Evolutionary conservation across 2,113 vertebrate genomes (phyloP).

Genomic region (Plectropomus leopardus): DNA sequence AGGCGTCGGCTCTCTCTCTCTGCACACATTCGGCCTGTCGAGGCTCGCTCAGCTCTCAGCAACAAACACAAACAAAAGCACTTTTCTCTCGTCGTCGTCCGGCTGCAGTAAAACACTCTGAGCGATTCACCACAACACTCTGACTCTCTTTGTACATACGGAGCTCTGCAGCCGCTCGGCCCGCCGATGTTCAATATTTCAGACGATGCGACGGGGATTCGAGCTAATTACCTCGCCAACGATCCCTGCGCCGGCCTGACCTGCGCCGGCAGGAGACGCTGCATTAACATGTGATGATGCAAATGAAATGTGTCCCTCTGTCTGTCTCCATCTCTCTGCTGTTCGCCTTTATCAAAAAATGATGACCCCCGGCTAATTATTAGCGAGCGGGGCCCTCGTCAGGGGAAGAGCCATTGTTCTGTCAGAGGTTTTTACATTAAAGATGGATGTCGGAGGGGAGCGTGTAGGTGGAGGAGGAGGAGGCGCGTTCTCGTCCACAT

Average conservation of each 20-base stretch:
- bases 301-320: conserved; percentile 74
- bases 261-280: conserved; percentile 58
- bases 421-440: conserved; percentile 77
- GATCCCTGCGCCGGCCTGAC: conserved; percentile 62
- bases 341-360: conserved; percentile 77
- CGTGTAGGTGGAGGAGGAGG: conserved; percentile 38
- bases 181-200: conserved; percentile 70
- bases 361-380: conserved; percentile 82
- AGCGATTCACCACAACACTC: too few relatives aligned
- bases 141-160: too few relatives aligned
- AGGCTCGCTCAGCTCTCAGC: too few relatives aligned
- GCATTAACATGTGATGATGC: conserved; percentile 76
- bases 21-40: too few relatives aligned
- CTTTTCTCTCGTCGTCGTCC: too few relatives aligned
- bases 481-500: background rate
- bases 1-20: too few relatives aligned
- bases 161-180: conserved; percentile 2
- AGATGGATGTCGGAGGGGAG: conserved; percentile 76
- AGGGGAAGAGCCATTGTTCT: conserved; percentile 74
- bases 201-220: conserved; percentile 63
- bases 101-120: too few relatives aligned
- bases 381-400: conserved; percentile 37
- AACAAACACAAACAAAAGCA: too few relatives aligned
- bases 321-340: conserved; percentile 24
- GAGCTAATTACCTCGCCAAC: conserved; percentile 74